Evolutionary conservation across 2,113 vertebrate genomes (phyloP), one percentile per base, ranked within the genome.

Genomic region (Coregonus clupeaformis): DNA sequence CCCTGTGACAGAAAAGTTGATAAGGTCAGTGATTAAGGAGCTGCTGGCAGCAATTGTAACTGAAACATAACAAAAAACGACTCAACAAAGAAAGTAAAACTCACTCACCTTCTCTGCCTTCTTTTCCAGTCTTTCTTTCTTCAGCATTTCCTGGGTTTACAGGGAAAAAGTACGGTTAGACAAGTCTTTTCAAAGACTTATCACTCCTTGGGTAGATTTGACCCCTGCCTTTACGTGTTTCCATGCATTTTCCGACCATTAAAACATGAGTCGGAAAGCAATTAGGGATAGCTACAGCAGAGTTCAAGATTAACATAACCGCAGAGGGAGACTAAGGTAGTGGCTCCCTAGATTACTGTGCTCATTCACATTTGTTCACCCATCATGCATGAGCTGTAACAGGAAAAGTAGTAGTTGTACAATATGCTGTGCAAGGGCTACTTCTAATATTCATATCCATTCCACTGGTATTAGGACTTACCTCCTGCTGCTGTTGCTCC

Each of bases 401-500:
- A 13, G 5, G 27, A 18, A 42, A 42, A 42, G 7, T 42, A 42
- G 9, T 42, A 42, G 36, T 42, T 11, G 9, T 42, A 42, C 9
- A 42, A 12, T 60, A 52, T 5, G 22, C 63, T 29, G 5, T 47
- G 60, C 64, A 47, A 73, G 9, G 30, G 1, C 3, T 20, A 12
- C 36, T 16, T 13, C 62, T 65, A 49, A 68, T 25, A 52, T 30
- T 11, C n/a, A n/a, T n/a, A n/a, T n/a, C 20, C 20, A 29, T 42
- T 25, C 7, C 16, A 47, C n/a, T 32, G 45, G 6, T 27, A 63
- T 20, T 60, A 60, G 36, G 29, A 25, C 18, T 0, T 30, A 99
- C 98, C 95, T 99, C 96, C 27, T 93, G 90, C 14, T 99, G 98
- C 68, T 99, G 98, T 57, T 96, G 96, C 77, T 99, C 98, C 98